These are phyloP conservation scores for Trachurus trachurus DNA, from an alignment of 2,797 vertebrate species.

Conservation along the genomic window DNA sequence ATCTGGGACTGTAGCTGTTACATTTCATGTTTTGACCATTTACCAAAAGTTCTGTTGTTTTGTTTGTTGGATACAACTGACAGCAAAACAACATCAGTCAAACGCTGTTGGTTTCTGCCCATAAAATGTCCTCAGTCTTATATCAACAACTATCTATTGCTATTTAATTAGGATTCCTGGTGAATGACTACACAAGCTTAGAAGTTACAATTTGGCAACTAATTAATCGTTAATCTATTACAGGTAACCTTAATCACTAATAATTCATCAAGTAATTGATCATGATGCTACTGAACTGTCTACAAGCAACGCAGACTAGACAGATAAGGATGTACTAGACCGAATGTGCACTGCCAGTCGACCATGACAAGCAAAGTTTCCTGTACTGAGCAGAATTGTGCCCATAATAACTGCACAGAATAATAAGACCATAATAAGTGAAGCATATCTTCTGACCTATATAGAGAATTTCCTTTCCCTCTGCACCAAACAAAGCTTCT, in stretches of 20 bases:
- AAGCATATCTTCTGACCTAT: constrained; percentile 77
- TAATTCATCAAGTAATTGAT: constrained; percentile 18
- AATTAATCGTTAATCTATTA: constrained; percentile 27
- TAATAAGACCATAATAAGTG: constrained; percentile 69
- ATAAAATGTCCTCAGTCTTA: constrained; percentile 10
- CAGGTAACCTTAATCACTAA: constrained; percentile 20
- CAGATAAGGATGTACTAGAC: constrained; percentile 15
- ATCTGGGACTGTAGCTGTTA: not conserved
- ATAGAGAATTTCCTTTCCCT: constrained; percentile 64
- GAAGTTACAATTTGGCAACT: constrained; percentile 13
- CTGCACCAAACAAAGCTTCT: constrained; percentile 74
- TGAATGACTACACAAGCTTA: constrained; percentile 5
- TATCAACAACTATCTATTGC: constrained; percentile 1
- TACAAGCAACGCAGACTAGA: constrained; percentile 27
- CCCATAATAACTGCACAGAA: constrained; percentile 59
- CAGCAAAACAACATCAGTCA: constrained; percentile 20
- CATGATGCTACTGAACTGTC: constrained; percentile 14
- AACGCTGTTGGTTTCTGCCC: not conserved
- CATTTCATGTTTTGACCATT: not conserved
- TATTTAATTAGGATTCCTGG: constrained; percentile 22
- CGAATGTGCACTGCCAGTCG: constrained; percentile 15
- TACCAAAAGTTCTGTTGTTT: not conserved
- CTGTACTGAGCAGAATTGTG: constrained; percentile 43
- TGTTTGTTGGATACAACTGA: not conserved
- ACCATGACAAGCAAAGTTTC: constrained; percentile 39